Evolutionary conservation across 2,797 vertebrate species (phyloP), one percentile per base, ranked within the genome.

Genomic region (Corythornis leucogaster): DNA sequence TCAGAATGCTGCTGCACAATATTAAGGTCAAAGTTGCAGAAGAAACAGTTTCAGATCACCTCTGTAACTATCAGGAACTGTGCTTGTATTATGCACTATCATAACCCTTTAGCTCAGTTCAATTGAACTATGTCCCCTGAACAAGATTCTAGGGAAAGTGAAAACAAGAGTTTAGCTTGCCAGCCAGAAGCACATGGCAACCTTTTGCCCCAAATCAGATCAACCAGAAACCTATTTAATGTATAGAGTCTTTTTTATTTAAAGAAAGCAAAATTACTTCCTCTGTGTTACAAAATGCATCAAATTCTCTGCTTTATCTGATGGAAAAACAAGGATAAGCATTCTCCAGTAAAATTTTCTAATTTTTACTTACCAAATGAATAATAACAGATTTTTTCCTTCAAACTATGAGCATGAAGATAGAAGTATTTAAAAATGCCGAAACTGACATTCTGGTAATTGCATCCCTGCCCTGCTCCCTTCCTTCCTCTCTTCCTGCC

Each of bases 191-290:
- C 15, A 67, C n/a, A 24, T 12, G 13, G 46, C 77, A 84, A 95
- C 81, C 84, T 96, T 95, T 79, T 80, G 62, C 48, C 68, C 82
- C 30, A 88, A 48, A 71, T 71, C 53, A 80, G n/a, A 79, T 92
- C n/a, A 78, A 80, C 46, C 43, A 78, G 31, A 88, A 92, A 87
- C 80, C 58, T 64, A 61, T 90, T 92, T 89, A 81, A 90, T 4
- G 1, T 54, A 51, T 26, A 80, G n/a, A 59, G 45, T 62, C 4
- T 19, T 38, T 88, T 92, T 92, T 80, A 57, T 94, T 87, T 84
- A 80, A 30, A 53, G 18, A 87, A 12, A 95, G 14, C 7, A 77
- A 80, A 77, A 81, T 67, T 80, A 51, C 26, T 59, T 57, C 31
- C 5, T 17, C 16, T 64, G 48, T 50, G 48, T 48, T 62, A 69